Percentiles rank a stretch among this genome's conserved stretches.
These are phyloP conservation scores for Momotus momota DNA, from an alignment of 2,797 vertebrate genomes.

Conservation along the genomic window DNA sequence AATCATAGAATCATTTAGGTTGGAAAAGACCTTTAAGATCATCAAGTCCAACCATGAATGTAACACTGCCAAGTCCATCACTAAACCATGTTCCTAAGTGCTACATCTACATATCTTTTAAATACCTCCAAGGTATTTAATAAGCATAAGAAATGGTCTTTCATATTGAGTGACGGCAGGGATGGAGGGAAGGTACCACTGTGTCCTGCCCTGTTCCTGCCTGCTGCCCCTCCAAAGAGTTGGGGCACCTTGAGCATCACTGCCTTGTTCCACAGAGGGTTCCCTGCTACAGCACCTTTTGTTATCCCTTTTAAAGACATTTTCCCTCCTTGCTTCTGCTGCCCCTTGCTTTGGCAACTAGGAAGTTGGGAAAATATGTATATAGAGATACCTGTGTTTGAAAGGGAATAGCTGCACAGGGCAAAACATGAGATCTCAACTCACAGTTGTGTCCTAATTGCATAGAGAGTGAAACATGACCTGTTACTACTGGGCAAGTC, in stretches of 20 bases:
- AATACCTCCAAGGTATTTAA: background rate
- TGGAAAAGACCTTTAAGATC: background rate
- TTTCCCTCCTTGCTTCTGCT: background rate
- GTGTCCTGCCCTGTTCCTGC: background rate
- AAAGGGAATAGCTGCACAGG: conserved; percentile 35
- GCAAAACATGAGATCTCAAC: conserved; percentile 11
- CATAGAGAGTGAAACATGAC: conserved; percentile 59
- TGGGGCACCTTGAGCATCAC: background rate
- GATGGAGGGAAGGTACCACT: background rate
- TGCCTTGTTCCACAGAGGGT: rapidly evolving
- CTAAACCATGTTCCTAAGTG: background rate
- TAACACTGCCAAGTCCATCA: background rate
- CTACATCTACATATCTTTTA: background rate
- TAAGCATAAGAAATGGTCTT: background rate
- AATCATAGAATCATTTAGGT: background rate
- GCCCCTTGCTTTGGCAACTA: background rate
- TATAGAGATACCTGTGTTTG: background rate
- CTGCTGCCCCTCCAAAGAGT: background rate
- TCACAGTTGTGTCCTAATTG: conserved; percentile 39
- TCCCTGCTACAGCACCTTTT: background rate
- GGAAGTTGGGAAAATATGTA: background rate
- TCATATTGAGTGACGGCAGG: rapidly evolving
- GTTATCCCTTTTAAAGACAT: background rate
- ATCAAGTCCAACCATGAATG: background rate
- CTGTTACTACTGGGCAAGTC: conserved; percentile 36